Evolutionary conservation across 2,888 invertebrate genomes (phyloP), one percentile per base, ranked within the genome.

Genomic region (Pseudanteris insignis): DNA sequence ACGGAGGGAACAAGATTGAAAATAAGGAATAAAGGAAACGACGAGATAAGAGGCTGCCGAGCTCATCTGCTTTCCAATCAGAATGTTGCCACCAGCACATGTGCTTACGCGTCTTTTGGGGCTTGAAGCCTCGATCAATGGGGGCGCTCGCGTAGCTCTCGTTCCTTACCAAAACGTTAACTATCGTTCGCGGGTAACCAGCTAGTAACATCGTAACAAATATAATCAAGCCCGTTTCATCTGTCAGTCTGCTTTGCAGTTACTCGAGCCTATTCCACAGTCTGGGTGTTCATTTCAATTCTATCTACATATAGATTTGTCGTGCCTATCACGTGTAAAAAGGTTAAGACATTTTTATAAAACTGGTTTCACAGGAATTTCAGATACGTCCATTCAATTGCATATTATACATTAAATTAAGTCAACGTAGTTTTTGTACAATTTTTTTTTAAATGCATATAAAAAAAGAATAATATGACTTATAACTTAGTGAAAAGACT

Each of bases 51-150:
- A 70, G 71, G 63, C 64, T 58, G 70, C 68, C 70, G 67, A 75
- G 68, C 72, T 73, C 73, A 76, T 76, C 74, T 74, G 73, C 72
- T 70, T 72, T 70, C 71, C 75, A 76, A 76, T 76, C 76, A 75
- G 73, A 71, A 68, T 62, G 66, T 72, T 71, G 74, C 72, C 71
- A 72, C 67, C 65, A 67, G 69, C 75, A 76, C 73, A 75, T 74
- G 72, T 73, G 75, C 72, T 75, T 73, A 67, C 61, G 67, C 65
- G 67, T 65, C 65, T 68, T 70, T 67, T 41, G 48, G 67, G 64
- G 69, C 69, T 66, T 69, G 66, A 69, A 68, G 67, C 70, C 65
- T 71, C 70, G 72, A 75, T 75, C 74, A 74, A 70, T 68, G 67
- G 67, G 66, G 69, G 64, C 66, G 72, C 68, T 68, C 69, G 66